These are phyloP conservation scores for Engystomops pustulosus DNA, from an alignment of 2,113 vertebrate genomes.

Conservation along the genomic window DNA sequence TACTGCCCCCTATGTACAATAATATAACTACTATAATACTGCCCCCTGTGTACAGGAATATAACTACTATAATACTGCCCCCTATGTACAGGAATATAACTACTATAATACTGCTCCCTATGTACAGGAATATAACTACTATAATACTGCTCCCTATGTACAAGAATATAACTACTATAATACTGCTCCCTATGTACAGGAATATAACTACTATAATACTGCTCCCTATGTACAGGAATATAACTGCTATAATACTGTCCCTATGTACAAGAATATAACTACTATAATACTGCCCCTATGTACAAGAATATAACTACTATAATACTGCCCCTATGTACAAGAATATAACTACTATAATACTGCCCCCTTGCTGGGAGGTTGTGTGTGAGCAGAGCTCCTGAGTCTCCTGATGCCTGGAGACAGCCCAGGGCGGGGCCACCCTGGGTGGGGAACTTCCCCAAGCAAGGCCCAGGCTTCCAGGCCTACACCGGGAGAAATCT, in stretches of 20 bases:
- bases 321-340: not conserved
- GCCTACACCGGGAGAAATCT: no score
- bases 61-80: not conserved
- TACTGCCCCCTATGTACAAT: not conserved
- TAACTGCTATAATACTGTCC: not conserved
- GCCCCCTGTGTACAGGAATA: not conserved
- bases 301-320: constrained; percentile 12
- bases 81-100: not conserved
- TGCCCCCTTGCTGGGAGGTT: no score
- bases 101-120: constrained; percentile 9
- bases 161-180: not conserved
- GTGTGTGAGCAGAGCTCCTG: no score
- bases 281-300: not conserved
- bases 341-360: not conserved
- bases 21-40: constrained; percentile 16
- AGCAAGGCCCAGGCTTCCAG: no score
- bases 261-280: constrained; percentile 1
- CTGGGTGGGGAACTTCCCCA: no score
- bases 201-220: not conserved
- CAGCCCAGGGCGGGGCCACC: no score
- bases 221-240: not conserved
- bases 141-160: constrained; percentile 1
- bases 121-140: constrained; percentile 6
- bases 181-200: not conserved
- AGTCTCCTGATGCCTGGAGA: no score